Conservation (phyloP, 2,888 invertebrate species). For the Drosophila imparisetae region DNA sequence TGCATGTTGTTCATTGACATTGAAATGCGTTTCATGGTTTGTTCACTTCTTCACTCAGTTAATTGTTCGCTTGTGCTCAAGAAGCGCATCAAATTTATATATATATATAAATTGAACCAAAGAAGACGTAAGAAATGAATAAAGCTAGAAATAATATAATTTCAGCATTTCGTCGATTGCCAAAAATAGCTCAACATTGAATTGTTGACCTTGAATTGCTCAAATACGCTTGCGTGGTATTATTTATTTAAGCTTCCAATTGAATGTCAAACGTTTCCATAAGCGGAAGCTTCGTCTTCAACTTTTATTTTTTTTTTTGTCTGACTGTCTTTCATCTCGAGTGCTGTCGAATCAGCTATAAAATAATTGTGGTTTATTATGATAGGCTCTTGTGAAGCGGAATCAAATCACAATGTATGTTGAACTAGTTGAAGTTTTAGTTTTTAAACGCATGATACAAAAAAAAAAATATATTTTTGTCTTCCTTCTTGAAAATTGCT, state of each 20-base stretch:
- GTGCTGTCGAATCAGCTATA: not conserved
- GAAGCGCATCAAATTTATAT: constrained; percentile 49
- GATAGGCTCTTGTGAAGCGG: constrained; percentile 15
- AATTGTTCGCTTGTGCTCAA: constrained; percentile 52
- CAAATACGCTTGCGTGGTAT: constrained; percentile 44
- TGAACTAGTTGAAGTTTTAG: not conserved
- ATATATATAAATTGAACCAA: constrained; percentile 37
- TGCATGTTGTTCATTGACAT: constrained; percentile 67
- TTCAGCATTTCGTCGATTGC: constrained; percentile 31
- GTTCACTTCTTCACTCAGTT: constrained; percentile 65
- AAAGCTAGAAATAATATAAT: constrained; percentile 13
- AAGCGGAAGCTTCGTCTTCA: constrained; percentile 35
- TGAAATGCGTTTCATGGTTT: constrained; percentile 78
- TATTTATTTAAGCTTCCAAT: constrained; percentile 42
- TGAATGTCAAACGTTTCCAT: constrained; percentile 35
- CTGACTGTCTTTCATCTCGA: constrained; percentile 1
- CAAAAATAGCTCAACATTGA: constrained; percentile 48
- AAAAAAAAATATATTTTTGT: not conserved
- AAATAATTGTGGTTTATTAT: constrained; percentile 16
- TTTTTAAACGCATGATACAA: not conserved
- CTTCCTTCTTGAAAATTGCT: not conserved
- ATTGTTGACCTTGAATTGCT: constrained; percentile 43
- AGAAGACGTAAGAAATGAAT: not conserved
- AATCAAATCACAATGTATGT: constrained; percentile 1
- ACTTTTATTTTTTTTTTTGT: not conserved